These are phyloP conservation scores for Cataglyphis livida DNA, from an alignment of 2,888 invertebrate genomes.

Conservation along the genomic window DNA sequence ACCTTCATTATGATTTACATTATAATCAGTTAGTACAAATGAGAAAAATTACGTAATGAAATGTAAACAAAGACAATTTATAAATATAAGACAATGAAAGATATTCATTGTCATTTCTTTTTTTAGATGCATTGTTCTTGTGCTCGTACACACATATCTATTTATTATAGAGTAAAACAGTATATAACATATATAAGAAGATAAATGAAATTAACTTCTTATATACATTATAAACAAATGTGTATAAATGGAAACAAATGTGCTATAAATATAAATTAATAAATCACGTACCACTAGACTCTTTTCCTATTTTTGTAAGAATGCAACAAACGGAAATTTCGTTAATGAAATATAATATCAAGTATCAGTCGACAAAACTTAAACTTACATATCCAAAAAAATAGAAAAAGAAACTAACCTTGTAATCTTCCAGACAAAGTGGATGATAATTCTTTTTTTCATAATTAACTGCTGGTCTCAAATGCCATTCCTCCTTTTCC, in stretches of 20 bases:
- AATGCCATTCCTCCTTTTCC: conserved; percentile 99
- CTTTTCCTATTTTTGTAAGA: conserved; percentile 81
- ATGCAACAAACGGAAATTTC: conserved; percentile 75
- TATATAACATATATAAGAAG: background rate
- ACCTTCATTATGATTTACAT: background rate
- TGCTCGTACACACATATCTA: background rate
- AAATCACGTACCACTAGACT: conserved; percentile 81
- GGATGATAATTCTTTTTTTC: conserved; percentile 95
- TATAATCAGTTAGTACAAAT: background rate
- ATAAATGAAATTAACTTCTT: background rate
- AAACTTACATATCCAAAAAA: background rate
- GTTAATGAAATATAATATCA: conserved; percentile 65
- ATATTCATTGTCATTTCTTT: background rate
- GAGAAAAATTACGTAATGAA: conserved; percentile 1
- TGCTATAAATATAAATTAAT: conserved; percentile 62
- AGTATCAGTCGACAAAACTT: conserved; percentile 33
- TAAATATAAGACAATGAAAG: background rate
- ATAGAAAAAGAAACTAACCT: conserved; percentile 86
- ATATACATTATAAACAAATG: background rate
- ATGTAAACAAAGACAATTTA: background rate
- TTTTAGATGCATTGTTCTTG: background rate
- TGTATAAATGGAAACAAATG: conserved; percentile 27
- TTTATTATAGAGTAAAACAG: background rate
- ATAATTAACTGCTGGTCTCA: conserved; percentile 92
- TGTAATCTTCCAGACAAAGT: conserved; percentile 94